Conservation (phyloP, 2,113 vertebrate species). For the Gopherus flavomarginatus region DNA sequence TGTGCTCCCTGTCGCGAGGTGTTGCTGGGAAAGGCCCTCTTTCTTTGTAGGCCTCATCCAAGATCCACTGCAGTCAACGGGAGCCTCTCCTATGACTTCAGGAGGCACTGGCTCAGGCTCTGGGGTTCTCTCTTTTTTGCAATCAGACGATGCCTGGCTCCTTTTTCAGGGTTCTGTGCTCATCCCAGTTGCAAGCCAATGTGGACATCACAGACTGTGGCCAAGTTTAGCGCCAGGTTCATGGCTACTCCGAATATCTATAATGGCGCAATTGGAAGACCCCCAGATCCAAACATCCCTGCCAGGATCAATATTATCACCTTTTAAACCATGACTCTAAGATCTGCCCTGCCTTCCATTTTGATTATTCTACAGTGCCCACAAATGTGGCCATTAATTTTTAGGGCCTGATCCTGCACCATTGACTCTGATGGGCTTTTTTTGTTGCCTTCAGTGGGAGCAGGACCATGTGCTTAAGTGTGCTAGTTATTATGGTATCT, state of each 20-base stretch:
- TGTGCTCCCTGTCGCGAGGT: neutral
- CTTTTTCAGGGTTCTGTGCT: neutral
- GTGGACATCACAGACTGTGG: neutral
- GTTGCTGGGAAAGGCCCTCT: neutral
- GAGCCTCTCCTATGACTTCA: neutral
- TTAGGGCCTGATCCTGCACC: neutral
- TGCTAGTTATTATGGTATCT: neutral
- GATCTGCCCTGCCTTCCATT: neutral
- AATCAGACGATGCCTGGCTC: no score
- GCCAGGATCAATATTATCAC: neutral
- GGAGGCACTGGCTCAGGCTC: neutral
- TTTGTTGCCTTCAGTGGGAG: neutral
- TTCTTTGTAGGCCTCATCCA: neutral
- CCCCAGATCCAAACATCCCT: neutral
- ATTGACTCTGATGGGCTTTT: neutral
- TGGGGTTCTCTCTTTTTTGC: neutral
- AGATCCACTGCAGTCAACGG: neutral
- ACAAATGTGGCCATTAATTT: neutral
- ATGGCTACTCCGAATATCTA: neutral
- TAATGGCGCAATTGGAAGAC: neutral
- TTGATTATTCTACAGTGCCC: accelerated
- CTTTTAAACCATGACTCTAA: neutral
- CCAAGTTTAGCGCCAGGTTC: neutral
- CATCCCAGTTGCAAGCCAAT: neutral
- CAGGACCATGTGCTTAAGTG: neutral